Evolutionary conservation across 2,113 vertebrate genomes (phyloP), one percentile per base, ranked within the genome.

Genomic region (Cyprinodon tularosa): DNA sequence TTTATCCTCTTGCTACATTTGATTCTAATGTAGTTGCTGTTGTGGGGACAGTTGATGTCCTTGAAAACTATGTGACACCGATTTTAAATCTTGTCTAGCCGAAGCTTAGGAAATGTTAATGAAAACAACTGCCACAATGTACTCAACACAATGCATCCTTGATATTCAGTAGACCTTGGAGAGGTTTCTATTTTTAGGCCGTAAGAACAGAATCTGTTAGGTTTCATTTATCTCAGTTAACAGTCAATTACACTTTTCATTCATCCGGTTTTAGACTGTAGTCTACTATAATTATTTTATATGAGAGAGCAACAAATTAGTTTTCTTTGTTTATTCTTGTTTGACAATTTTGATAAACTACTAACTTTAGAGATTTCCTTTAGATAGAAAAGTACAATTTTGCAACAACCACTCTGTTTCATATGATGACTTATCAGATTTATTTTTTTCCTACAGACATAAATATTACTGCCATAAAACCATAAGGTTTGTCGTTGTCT

Each of bases 1-100:
- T 88, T 85, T 86, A 80, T 82, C 71, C 78, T 64, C 3, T 20
- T 71, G 62, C 48, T 69, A 10, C 74, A 82, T 77, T 84, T 78
- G 57, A 87, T 76, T 80, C 72, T 39, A 20, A 68, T 44, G 74
- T 71, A 68, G 73, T 81, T 84, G 84, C 79, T 86, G 85, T 75
- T 87, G 76, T 83, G 74, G 79, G 74, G 76, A 74, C 66, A 82
- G 63, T 48, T 17, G 45, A 14, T 86, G 81, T 61, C 77, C 81
- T 80, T 84, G 62, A 72, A 78, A 79, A 69, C 62, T 83, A 74
- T 82, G n/a, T 37, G 37, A 82, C 57, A 76, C 37, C 75, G 62
- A 3, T 82, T 85, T 83, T 72, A 38, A 80, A 37, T 71, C 57
- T 77, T 57, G 76, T 44, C 38, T 44, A 65, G 40, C 37, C 73